Conservation (phyloP, 1,140 invertebrate species). For the Solen grandis region DNA sequence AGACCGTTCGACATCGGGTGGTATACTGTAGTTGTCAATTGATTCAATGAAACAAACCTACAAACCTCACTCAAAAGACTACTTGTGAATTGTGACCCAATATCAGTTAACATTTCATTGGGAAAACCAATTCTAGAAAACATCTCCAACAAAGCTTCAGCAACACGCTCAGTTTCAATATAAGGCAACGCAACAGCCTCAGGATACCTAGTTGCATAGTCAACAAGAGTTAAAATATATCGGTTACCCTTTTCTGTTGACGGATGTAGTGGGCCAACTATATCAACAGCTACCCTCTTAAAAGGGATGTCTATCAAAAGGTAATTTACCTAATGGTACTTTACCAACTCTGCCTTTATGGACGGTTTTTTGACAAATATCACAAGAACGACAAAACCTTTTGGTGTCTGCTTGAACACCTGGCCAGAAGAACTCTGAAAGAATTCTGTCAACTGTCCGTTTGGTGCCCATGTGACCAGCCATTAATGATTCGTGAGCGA, state of each 20-base stretch:
- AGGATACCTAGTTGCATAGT: slow-evolving; percentile 33
- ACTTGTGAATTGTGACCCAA: slow-evolving; percentile 68
- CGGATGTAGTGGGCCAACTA: slow-evolving; percentile 32
- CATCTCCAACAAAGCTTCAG: slow-evolving; percentile 67
- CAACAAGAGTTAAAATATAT: slow-evolving; percentile 39
- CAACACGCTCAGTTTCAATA: slow-evolving; percentile 32
- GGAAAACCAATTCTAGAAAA: slow-evolving; percentile 79
- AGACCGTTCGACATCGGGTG: slow-evolving; percentile 71
- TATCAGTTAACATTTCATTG: slow-evolving; percentile 78
- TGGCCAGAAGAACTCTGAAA: slow-evolving; percentile 50
- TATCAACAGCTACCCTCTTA: slow-evolving; percentile 40
- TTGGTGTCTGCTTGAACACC: slow-evolving; percentile 7
- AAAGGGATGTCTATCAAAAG: slow-evolving; percentile 35
- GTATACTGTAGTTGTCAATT: slow-evolving; percentile 63
- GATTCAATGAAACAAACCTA: slow-evolving; percentile 60
- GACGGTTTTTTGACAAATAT: slow-evolving; percentile 40
- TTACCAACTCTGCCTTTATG: background rate
- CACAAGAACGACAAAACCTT: slow-evolving; percentile 26
- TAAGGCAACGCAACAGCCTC: slow-evolving; percentile 21
- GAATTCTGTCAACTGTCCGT: background rate
- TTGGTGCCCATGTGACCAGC: slow-evolving; percentile 5
- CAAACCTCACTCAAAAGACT: slow-evolving; percentile 59
- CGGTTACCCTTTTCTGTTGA: slow-evolving; percentile 8
- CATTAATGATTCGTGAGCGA: slow-evolving; percentile 38
- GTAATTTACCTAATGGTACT: slow-evolving; percentile 13